phyloP scores from a whole-genome alignment of 2,113 vertebrate species.

The Crotalus horridus region DNA sequence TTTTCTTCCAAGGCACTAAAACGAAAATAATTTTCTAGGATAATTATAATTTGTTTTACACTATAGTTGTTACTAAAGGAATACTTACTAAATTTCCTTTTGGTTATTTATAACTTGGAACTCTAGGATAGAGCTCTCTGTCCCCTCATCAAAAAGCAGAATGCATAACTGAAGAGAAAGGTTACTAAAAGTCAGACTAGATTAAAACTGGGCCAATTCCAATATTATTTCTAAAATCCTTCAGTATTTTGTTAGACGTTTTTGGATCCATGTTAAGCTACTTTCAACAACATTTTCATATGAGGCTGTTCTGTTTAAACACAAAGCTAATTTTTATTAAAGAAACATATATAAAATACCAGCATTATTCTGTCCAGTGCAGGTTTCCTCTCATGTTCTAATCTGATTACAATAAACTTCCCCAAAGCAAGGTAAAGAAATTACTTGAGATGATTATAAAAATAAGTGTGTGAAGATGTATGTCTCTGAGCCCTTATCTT shows the following conservation, averaged over 20 bases:
- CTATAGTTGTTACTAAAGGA: background rate
- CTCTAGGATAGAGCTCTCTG: conserved; percentile 4
- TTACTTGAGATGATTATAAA: background rate
- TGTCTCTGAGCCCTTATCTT: background rate
- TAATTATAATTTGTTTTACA: background rate
- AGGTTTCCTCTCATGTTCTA: background rate
- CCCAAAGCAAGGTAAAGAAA: background rate
- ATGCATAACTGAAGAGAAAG: background rate
- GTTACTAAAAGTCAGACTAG: background rate
- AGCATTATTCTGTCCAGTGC: background rate
- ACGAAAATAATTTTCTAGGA: background rate
- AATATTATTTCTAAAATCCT: background rate
- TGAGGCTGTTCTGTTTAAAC: background rate
- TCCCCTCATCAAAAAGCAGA: background rate
- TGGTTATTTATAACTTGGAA: background rate
- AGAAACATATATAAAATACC: background rate
- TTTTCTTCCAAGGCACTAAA: conserved; percentile 33
- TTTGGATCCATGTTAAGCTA: background rate
- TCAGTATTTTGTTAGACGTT: background rate
- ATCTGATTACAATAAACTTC: background rate
- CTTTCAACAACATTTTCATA: background rate
- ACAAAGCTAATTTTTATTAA: background rate
- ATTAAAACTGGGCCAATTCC: background rate
- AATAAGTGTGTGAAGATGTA: background rate
- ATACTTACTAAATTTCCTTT: conserved; percentile 24